A percentile compares a stretch with the other conserved stretches of the same genome.
Conservation (phyloP, 2,113 vertebrate species). For the Falcunculus frontatus region DNA sequence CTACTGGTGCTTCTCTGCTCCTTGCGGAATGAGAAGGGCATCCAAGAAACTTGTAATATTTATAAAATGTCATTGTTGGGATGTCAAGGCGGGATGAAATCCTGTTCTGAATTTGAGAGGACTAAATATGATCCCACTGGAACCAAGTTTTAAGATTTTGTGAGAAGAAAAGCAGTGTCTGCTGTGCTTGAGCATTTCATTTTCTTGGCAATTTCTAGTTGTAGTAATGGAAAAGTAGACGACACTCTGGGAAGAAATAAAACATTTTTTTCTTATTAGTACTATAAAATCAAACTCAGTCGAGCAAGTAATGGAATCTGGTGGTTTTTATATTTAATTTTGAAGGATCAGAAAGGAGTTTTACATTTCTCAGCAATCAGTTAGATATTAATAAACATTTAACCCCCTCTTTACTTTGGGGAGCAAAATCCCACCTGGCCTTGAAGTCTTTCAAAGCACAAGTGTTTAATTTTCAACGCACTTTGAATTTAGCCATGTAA, state of each 20-base stretch:
- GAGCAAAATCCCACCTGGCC: neutral
- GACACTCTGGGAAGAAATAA: neutral
- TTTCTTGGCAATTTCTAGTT: neutral
- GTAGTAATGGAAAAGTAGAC: slow-evolving; percentile 21
- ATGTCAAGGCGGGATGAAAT: neutral
- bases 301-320: neutral
- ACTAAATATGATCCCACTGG: neutral
- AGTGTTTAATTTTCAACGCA: neutral
- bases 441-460: neutral
- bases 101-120: neutral
- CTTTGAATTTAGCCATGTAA: neutral
- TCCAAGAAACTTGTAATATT: neutral
- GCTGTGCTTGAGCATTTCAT: neutral
- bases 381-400: neutral
- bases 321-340: neutral
- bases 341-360: neutral
- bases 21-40: neutral
- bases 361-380: neutral
- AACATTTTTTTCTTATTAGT: neutral
- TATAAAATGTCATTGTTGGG: neutral
- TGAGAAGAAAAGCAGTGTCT: neutral
- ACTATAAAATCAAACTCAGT: neutral
- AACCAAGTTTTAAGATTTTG: neutral
- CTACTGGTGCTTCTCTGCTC: neutral
- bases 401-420: neutral